These are phyloP conservation scores for Arrhamphus sclerolepis DNA, from an alignment of 2,797 vertebrate genomes.

Conservation along the genomic window DNA sequence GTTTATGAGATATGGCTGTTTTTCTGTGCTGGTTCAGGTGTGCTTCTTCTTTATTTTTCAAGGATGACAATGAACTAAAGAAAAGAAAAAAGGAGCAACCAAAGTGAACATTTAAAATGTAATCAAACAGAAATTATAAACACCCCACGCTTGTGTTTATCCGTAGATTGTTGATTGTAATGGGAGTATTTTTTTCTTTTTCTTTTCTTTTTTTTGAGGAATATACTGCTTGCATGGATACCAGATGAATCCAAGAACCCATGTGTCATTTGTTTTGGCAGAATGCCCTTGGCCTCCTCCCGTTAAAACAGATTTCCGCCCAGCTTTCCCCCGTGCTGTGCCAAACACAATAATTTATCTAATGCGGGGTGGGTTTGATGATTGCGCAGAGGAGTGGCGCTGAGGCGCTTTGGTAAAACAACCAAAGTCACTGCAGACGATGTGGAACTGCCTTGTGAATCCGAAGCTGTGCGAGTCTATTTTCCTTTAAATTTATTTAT, in stretches of 20 bases:
- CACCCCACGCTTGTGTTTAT: too few relatives aligned
- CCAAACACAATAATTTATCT: not conserved
- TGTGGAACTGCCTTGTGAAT: too few relatives aligned
- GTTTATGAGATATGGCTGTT: not conserved
- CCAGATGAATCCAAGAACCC: not conserved
- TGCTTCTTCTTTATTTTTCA: not conserved
- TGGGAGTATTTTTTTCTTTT: not conserved
- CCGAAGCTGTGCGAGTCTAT: too few relatives aligned
- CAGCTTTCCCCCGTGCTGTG: not conserved
- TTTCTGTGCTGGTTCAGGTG: not conserved
- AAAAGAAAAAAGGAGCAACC: too few relatives aligned
- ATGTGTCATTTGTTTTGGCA: slow-evolving; percentile 9
- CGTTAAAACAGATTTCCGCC: not conserved
- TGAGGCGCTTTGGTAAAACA: not conserved
- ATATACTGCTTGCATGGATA: not conserved
- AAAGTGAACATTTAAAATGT: too few relatives aligned
- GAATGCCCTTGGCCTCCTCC: not conserved
- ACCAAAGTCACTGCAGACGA: not conserved
- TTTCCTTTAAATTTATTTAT: too few relatives aligned
- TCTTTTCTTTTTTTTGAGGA: not conserved
- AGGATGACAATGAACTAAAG: not conserved
- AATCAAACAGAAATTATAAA: too few relatives aligned
- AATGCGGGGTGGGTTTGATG: not conserved
- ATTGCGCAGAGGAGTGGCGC: not conserved
- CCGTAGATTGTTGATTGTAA: too few relatives aligned